phyloP scores from a whole-genome alignment of 2,888 invertebrate genomes.

The Geotrupes spiniger region DNA sequence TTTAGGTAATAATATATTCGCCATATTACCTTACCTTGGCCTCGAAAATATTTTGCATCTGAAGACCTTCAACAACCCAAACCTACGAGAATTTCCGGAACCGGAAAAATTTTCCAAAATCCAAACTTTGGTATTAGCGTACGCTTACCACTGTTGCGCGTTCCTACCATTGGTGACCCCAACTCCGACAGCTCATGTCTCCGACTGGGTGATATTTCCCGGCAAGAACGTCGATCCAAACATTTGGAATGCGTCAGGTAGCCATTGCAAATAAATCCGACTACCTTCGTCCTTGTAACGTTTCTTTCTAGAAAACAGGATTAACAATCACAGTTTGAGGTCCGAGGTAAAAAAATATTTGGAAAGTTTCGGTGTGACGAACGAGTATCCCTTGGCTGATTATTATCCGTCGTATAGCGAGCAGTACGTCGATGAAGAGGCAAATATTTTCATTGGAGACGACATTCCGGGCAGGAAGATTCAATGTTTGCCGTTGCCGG shows the following conservation, averaged over 20 bases:
- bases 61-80: constrained; percentile 90
- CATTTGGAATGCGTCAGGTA: constrained; percentile 67
- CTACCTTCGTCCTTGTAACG: not conserved
- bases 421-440: constrained; percentile 68
- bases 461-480: constrained; percentile 52
- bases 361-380: constrained; percentile 50
- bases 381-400: constrained; percentile 61
- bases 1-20: constrained; percentile 85
- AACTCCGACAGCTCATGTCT: constrained; percentile 52
- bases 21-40: constrained; percentile 77
- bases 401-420: constrained; percentile 69
- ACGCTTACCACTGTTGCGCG: constrained; percentile 96
- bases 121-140: constrained; percentile 80
- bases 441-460: constrained; percentile 34
- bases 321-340: not conserved
- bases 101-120: constrained; percentile 85
- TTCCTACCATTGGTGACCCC: constrained; percentile 69
- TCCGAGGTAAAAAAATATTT: not conserved
- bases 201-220: constrained; percentile 69
- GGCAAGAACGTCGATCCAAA: constrained; percentile 70
- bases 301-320: not conserved
- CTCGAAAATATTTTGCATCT: constrained; percentile 76
- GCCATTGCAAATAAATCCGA: not conserved
- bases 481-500: constrained; percentile 81
- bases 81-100: constrained; percentile 81